A percentile compares a stretch with the other conserved stretches of the same genome.
Evolutionary conservation across 2,797 vertebrate genomes (phyloP).

Genomic region (Argya squamiceps): DNA sequence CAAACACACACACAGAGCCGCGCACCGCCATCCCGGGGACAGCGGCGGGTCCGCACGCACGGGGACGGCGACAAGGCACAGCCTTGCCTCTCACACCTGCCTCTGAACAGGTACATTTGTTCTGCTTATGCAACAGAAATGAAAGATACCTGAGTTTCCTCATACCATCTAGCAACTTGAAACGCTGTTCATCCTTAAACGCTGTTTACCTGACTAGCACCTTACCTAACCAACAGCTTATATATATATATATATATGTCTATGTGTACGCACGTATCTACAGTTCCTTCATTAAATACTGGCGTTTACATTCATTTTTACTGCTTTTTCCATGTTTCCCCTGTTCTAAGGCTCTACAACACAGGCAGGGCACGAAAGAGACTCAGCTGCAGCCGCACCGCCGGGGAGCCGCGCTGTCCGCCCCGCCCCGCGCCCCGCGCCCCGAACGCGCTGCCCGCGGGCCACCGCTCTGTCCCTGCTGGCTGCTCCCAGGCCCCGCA

Average conservation of each 20-base stretch:
- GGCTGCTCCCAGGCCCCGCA: neutral
- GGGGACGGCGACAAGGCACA: fast-evolving
- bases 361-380: neutral
- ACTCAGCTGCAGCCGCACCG: fast-evolving
- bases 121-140: neutral
- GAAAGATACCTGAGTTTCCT: neutral
- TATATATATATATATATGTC: fast-evolving
- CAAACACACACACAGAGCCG: fast-evolving
- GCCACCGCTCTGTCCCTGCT: neutral
- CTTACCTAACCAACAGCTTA: neutral
- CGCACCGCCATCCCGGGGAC: fast-evolving
- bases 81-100: neutral
- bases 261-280: fast-evolving
- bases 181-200: neutral
- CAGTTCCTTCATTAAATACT: neutral
- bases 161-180: neutral
- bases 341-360: neutral
- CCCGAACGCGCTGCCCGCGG: neutral
- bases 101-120: neutral
- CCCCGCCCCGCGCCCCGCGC: neutral
- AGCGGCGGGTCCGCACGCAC: neutral
- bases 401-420: neutral
- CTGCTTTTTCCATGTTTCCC: neutral
- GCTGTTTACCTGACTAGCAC: neutral
- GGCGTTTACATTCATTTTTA: neutral